Base-by-base conservation (phyloP, 2,888 invertebrate species). In the Epicampocera succincta region DNA sequence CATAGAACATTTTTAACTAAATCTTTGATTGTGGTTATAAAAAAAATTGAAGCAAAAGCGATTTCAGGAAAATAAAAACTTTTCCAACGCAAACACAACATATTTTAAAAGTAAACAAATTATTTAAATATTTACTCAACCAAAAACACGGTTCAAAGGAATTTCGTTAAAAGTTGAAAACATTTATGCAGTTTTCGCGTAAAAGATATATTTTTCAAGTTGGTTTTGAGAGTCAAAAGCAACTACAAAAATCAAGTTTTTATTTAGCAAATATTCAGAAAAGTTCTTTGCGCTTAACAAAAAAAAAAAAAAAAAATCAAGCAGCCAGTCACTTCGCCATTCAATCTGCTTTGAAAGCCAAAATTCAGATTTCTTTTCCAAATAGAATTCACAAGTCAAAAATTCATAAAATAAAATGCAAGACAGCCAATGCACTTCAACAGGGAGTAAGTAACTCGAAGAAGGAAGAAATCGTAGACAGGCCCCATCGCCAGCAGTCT, bases 321-420 rank as follows among this genome's bases (percentile, higher is more conserved):
- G 40, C 52, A 65, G 42, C 17, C 44, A 44, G 48, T 15, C 60
- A 42, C 38, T 46, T 21, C 12, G 38, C 46, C 63, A 54, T 15
- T 19, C 42, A 19, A 21, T 33, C 50, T 42, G 50, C 44, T 17
- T 63, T 44, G 46, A 5, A 73, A 33, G 52, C 52, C 42, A 52
- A 15, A 48, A 71, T 71, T 50, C 29, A 50, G 63, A 77, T 56
- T 77, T 77, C 56, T 21, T 63, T 56, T 77, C 56, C 48, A 71
- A 25, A 60, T 15, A 38, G 46, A 58, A 48, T 65, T 38, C 46
- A 72, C 12, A 74, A 66, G 60, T 66, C 68, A 56, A 46, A 73
- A 66, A 66, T 65, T 75, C 58, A 75, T 29, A 75, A 68, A 46
- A 46, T 40, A 48, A 74, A 75, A 68, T 58, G 33, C 21, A 46